Evolutionary conservation across 2,113 vertebrate genomes (phyloP).

Genomic region (Centropus bengalensis): DNA sequence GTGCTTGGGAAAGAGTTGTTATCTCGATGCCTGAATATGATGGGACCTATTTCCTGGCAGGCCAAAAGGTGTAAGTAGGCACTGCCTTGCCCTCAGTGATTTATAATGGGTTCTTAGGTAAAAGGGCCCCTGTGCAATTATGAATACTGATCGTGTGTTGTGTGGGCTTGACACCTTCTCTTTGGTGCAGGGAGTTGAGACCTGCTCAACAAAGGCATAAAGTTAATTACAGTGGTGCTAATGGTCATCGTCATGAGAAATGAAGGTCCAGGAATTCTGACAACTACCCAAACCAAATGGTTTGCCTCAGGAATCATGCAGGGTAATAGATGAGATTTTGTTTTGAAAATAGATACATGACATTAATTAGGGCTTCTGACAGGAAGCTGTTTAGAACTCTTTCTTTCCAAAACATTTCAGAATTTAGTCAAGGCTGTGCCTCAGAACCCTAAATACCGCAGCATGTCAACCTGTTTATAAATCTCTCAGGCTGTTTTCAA

Average conservation of each 20-base stretch:
- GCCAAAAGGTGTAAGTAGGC: not conserved
- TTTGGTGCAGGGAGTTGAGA: not conserved
- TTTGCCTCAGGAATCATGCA: conserved; percentile 37
- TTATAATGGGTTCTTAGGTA: not conserved
- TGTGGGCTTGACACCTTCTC: not conserved
- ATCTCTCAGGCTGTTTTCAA: conserved; percentile 34
- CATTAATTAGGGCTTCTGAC: conserved; percentile 57
- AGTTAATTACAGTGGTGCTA: not conserved
- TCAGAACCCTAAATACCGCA: conserved; percentile 6
- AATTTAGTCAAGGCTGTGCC: conserved; percentile 21
- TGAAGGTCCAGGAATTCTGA: not conserved
- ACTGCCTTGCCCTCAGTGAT: not conserved
- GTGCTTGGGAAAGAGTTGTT: not conserved
- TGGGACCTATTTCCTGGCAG: not conserved
- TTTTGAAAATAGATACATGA: conserved; percentile 41
- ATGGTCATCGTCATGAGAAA: not conserved
- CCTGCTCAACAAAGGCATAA: not conserved
- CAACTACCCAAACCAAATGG: conserved; percentile 1
- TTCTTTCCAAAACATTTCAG: conserved; percentile 64
- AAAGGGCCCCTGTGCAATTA: not conserved
- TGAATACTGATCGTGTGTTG: not conserved
- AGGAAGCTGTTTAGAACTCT: conserved; percentile 46
- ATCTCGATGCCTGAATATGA: not conserved
- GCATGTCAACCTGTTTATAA: conserved; percentile 23
- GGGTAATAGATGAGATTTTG: not conserved